phyloP scores from a whole-genome alignment of 2,113 vertebrate species.

The Todiramphus saurophagus region DNA sequence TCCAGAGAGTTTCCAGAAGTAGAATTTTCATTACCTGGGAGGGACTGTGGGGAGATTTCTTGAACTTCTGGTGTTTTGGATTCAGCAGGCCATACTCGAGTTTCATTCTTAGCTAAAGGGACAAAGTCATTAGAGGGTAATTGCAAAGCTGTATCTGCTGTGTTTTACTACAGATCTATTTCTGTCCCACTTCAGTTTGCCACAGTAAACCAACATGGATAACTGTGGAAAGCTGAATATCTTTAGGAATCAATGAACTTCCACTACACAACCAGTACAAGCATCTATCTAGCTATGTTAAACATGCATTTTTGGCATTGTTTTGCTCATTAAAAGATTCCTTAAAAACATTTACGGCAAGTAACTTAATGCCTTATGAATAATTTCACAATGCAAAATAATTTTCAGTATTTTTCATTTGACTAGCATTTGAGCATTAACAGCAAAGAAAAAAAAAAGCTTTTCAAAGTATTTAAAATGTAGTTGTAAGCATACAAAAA shows the following conservation, averaged over 20 bases:
- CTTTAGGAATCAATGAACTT: neutral
- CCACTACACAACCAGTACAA: neutral
- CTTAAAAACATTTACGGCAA: neutral
- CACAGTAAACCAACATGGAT: neutral
- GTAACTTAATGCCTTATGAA: neutral
- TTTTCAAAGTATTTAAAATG: neutral
- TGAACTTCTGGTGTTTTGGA: constrained; percentile 77
- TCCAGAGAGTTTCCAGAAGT: neutral
- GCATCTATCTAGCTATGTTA: neutral
- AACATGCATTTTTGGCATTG: neutral
- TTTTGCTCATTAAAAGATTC: neutral
- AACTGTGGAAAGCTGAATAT: neutral
- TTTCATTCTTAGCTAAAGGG: constrained; percentile 76
- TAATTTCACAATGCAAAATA: neutral
- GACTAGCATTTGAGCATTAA: neutral
- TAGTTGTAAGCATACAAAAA: neutral
- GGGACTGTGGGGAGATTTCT: constrained; percentile 64
- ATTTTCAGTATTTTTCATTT: neutral
- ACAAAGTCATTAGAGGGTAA: constrained; percentile 39
- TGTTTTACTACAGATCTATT: neutral
- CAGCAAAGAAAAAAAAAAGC: neutral
- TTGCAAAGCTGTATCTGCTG: neutral
- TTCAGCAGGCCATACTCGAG: constrained; percentile 70
- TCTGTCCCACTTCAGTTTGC: neutral
- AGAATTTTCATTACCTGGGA: constrained; percentile 70